Conservation (phyloP, 2,797 vertebrate genomes). For the Acipenser transmontanus region DNA sequence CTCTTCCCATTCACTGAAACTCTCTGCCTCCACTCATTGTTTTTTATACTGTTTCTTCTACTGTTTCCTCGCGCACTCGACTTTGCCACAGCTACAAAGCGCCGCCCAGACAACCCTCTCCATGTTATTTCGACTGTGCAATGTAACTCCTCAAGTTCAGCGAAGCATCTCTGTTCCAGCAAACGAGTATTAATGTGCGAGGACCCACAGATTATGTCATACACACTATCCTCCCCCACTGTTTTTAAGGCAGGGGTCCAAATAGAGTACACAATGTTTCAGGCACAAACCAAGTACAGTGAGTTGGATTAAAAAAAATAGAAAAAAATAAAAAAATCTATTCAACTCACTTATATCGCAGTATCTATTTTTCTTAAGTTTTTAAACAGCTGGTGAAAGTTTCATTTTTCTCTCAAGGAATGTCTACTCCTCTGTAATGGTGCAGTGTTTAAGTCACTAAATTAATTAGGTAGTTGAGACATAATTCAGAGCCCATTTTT, state of each 20-base stretch:
- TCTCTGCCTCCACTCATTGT: conserved; percentile 10
- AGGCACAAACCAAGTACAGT: neutral
- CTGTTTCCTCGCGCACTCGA: conserved; percentile 9
- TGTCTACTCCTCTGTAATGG: too few relatives aligned
- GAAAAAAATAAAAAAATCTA: too few relatives aligned
- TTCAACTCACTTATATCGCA: too few relatives aligned
- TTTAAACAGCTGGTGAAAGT: too few relatives aligned
- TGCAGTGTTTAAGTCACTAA: too few relatives aligned
- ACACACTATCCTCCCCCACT: conserved; percentile 10
- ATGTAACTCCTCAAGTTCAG: conserved; percentile 7
- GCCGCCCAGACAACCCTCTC: conserved; percentile 18
- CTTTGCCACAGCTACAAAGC: conserved; percentile 15
- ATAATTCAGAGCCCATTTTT: too few relatives aligned
- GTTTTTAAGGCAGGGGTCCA: neutral
- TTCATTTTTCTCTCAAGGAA: too few relatives aligned
- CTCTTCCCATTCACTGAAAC: conserved; percentile 11
- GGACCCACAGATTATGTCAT: neutral
- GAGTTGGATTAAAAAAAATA: too few relatives aligned
- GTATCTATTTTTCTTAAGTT: too few relatives aligned
- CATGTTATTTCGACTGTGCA: conserved; percentile 7
- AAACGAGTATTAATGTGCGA: neutral
- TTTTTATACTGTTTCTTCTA: conserved; percentile 2
- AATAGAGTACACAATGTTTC: neutral
- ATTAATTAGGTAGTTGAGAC: too few relatives aligned
- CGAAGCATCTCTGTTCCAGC: conserved; percentile 12